These are phyloP conservation scores for Leptodactylus fuscus DNA, from an alignment of 2,113 vertebrate genomes.

Conservation along the genomic window DNA sequence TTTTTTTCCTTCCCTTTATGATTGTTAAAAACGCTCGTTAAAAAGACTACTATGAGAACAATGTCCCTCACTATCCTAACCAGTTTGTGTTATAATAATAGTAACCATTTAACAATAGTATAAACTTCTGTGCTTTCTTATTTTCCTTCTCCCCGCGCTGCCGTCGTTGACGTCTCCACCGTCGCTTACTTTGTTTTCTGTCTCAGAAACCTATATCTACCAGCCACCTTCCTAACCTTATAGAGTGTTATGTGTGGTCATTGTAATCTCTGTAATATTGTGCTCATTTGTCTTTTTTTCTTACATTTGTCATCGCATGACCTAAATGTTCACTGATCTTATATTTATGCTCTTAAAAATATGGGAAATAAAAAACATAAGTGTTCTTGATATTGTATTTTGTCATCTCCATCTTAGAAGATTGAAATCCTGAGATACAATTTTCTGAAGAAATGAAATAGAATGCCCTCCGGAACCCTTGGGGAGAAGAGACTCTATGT, in stretches of 20 bases:
- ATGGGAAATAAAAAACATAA: constrained; percentile 99
- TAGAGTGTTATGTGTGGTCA: constrained; percentile 34
- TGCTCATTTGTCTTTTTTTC: constrained; percentile 47
- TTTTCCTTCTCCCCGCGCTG: neutral
- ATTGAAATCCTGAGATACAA: constrained; percentile 99
- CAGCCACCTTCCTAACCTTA: constrained; percentile 20
- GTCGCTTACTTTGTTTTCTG: neutral
- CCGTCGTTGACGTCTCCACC: no score
- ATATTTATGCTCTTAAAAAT: constrained; percentile 98
- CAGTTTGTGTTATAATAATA: neutral
- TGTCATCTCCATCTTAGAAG: constrained; percentile 97
- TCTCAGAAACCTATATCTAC: neutral
- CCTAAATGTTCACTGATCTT: constrained; percentile 96
- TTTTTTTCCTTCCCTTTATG: no score
- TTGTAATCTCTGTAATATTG: constrained; percentile 38
- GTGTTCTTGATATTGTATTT: constrained; percentile 99
- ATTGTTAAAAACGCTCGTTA: neutral
- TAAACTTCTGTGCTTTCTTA: neutral
- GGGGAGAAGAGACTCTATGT: constrained; percentile 90
- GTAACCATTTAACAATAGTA: neutral
- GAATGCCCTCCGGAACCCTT: constrained; percentile 94
- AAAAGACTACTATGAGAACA: neutral
- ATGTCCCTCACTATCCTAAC: neutral
- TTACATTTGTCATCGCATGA: constrained; percentile 71
- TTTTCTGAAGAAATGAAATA: constrained; percentile 99